These are phyloP conservation scores for Brachyhypopomus gauderio DNA, from an alignment of 2,113 vertebrate genomes.

Conservation along the genomic window DNA sequence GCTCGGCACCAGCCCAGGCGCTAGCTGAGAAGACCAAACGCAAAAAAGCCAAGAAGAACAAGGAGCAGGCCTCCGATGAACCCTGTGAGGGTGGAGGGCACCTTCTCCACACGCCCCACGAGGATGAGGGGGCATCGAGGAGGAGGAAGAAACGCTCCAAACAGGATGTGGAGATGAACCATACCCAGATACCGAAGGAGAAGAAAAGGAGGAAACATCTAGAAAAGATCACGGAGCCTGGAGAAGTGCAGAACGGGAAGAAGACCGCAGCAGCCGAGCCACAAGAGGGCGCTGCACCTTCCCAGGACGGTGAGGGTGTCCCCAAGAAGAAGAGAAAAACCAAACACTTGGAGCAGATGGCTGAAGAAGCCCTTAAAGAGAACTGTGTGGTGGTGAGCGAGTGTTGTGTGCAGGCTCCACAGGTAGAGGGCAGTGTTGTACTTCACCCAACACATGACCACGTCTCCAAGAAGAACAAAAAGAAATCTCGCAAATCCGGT, in stretches of 20 bases:
- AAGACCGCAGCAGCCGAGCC: background rate
- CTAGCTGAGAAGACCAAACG: background rate
- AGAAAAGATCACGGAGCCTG: conserved; percentile 41
- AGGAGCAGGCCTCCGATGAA: conserved; percentile 44
- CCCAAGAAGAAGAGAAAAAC: conserved; percentile 43
- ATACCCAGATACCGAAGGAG: conserved; percentile 9
- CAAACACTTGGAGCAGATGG: conserved; percentile 13
- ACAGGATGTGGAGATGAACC: background rate
- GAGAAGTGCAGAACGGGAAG: conserved; percentile 11
- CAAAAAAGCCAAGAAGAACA: conserved; percentile 43
- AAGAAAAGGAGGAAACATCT: conserved; percentile 56
- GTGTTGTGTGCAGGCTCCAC: conserved; percentile 1
- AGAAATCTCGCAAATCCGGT: conserved; percentile 42
- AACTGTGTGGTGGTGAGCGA: background rate
- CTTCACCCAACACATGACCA: background rate
- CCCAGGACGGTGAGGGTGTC: background rate
- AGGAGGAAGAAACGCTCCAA: conserved; percentile 35
- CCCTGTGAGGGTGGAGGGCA: background rate
- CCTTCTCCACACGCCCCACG: background rate
- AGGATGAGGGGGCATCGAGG: conserved; percentile 30
- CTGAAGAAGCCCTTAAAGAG: background rate
- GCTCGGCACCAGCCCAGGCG: conserved; percentile 22
- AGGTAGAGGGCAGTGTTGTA: conserved; percentile 14
- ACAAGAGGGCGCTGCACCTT: background rate
- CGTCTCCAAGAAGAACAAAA: conserved; percentile 54